phyloP scores from a whole-genome alignment of 2,797 vertebrate genomes.

The Oreonectes daqikongensis region DNA sequence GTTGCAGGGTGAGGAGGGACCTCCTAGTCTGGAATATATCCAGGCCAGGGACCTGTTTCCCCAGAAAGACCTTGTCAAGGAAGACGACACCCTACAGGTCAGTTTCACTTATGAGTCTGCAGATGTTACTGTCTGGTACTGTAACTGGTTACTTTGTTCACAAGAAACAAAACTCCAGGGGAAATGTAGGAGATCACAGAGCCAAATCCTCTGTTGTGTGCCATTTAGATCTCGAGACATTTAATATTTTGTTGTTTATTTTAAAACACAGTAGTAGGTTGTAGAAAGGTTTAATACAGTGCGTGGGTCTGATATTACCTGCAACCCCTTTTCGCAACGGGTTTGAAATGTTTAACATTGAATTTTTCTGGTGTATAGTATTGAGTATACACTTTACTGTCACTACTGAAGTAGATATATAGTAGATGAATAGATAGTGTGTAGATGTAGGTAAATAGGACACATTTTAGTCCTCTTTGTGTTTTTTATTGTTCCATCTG shows the following conservation, averaged over 20 bases:
- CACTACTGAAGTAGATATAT: background rate
- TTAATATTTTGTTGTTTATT: background rate
- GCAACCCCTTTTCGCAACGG: too few relatives aligned
- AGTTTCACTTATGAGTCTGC: slow-evolving; percentile 29
- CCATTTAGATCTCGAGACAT: background rate
- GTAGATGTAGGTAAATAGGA: background rate
- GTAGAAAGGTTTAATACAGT: too few relatives aligned
- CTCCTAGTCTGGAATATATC: slow-evolving; percentile 99
- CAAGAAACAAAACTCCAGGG: background rate
- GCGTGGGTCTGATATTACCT: too few relatives aligned
- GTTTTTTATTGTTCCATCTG: background rate
- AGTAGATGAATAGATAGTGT: background rate
- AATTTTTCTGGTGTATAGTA: too few relatives aligned
- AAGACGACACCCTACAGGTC: slow-evolving; percentile 97
- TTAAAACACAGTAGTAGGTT: too few relatives aligned
- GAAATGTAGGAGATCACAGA: background rate
- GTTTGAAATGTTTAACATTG: too few relatives aligned
- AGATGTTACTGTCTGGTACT: background rate
- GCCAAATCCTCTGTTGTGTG: background rate
- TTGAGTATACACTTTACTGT: background rate
- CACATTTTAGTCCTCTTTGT: background rate
- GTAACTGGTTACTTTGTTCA: background rate
- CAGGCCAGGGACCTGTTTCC: slow-evolving; percentile 99
- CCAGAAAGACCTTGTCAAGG: slow-evolving; percentile 95
- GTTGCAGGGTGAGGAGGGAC: slow-evolving; percentile 94